Base-by-base conservation (phyloP, 2,113 vertebrate genomes). In the Puma concolor region DNA sequence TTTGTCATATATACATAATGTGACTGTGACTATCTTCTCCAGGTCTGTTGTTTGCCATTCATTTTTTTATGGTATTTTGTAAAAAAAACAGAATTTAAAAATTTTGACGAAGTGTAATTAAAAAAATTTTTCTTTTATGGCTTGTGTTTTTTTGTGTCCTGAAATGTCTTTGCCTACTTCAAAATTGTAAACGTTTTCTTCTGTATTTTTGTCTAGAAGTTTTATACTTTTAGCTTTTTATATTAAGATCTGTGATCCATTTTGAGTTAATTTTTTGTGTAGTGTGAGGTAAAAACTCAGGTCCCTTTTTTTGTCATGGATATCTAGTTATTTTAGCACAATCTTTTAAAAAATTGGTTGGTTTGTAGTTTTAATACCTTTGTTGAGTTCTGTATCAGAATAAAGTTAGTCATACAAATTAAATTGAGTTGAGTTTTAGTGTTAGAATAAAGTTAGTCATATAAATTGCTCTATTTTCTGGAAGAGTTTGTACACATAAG, bases 201-300 rank as follows among this genome's bases (percentile, higher is more conserved):
- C 36, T 64, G 25, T 72, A 64, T 88, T 94, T 88, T 83, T 81
- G 7, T 83, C 11, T 83, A 76, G 31, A 86, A 64, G 31, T 82
- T 87, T 82, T 87, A 74, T 74, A 67, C 6, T 50, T 94, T 86
- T 63, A 94, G 31, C n/a, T 92, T 91, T 91, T 92, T 92, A 52
- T 76, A 52, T 92, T 92, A 92, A 83, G 19, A 95, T 80, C 81
- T 94, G 14, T 44, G 33, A 66, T 84, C 19, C 33, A 93, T 80
- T 94, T 71, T 64, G 23, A 63, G 21, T 71, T 94, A 94, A 60
- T 76, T 84, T 86, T 87, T 87, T 63, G 4, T 82, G n/a, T 81
- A 21, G 8, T 85, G 6, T 63, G 54, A 86, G 66, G 72, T 85
- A 90, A 25, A 21, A 23, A 12, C 85, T 82, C 16, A 90, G 41